These are phyloP conservation scores for Notarius lentiginosus DNA, from an alignment of 2,113 vertebrate genomes.

Conservation along the genomic window DNA sequence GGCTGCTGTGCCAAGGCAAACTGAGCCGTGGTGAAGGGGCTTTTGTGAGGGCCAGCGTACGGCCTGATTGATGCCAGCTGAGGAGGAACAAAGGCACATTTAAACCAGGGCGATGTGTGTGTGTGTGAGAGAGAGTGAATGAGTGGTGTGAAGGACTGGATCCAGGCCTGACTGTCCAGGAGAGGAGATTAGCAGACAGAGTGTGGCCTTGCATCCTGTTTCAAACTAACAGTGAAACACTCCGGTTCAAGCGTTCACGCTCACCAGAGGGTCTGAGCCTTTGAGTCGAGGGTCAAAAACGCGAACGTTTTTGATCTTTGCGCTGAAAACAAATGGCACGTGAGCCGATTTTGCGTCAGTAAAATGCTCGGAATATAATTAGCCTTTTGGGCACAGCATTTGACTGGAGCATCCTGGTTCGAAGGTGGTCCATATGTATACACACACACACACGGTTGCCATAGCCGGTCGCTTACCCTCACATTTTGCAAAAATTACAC, in stretches of 20 bases:
- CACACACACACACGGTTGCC: neutral
- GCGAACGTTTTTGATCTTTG: neutral
- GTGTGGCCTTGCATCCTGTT: neutral
- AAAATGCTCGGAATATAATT: neutral
- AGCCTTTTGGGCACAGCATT: neutral
- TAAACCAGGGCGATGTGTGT: conserved; percentile 52
- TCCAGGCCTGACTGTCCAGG: conserved; percentile 19
- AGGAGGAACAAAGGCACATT: conserved; percentile 77
- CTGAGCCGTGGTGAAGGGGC: conserved; percentile 74
- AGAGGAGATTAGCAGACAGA: conserved; percentile 11
- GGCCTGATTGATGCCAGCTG: conserved; percentile 81
- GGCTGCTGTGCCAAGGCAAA: conserved; percentile 69
- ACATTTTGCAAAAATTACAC: conserved; percentile 54
- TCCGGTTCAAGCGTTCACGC: neutral
- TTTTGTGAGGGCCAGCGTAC: conserved; percentile 65
- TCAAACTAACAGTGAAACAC: neutral
- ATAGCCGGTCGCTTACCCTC: conserved; percentile 35
- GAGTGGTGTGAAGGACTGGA: conserved; percentile 4
- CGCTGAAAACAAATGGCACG: neutral
- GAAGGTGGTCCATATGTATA: conserved; percentile 1
- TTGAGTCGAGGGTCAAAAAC: neutral
- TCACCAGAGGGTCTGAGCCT: neutral
- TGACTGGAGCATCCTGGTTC: neutral
- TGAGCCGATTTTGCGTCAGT: neutral
- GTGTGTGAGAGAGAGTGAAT: neutral